Base-by-base conservation (phyloP, 2,888 invertebrate genomes). In the Oscheius onirici region DNA sequence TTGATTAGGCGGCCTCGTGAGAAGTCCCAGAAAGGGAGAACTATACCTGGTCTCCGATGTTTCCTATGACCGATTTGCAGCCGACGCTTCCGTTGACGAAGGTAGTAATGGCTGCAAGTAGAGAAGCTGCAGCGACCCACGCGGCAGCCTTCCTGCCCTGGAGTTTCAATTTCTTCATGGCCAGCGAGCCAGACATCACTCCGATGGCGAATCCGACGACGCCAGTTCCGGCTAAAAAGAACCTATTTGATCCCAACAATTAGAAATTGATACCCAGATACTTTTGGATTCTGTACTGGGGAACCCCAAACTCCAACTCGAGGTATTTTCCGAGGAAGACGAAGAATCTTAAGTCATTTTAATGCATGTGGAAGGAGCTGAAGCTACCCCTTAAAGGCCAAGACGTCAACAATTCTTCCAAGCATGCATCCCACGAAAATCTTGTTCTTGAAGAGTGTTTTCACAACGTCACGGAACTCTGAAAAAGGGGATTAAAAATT, bases 301-400 rank as follows among this genome's bases (percentile, higher is more conserved):
- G 86, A 43, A 87, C 78, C 26, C 86, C 87, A 72, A 86, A 87
- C 67, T 87, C 87, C 28, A 84, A 74, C 72, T 87, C 86, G 49
- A 88, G 69, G 69, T 87, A 87, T 66, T 87, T 87, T 11, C 84
- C 84, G 24, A 87, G 79, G 69, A 88, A 87, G 13, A 87, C 85
- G 72, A 85, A 85, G 72, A 85, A 88, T 41, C 86, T 85, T 49
- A 69, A 61, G 20, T 40, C 8, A n/a, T 52, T 22, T 20, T 1
- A n/a, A n/a, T n/a, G n/a, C n/a, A n/a, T n/a, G n/a, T 24, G 1
- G 15, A 54, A 15, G 24, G 11, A 17, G 17, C 17, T 17, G 15
- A 13, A 26, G 22, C 49, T 61, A 52, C 65, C 77, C 84, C 65
- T 87, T 86, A 78, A 87, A 87, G 1, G 87, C 87, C 40, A 87